Percentiles rank a stretch among this genome's conserved stretches.
phyloP scores from a whole-genome alignment of 2,113 vertebrate genomes.

The Entelurus aequoreus region DNA sequence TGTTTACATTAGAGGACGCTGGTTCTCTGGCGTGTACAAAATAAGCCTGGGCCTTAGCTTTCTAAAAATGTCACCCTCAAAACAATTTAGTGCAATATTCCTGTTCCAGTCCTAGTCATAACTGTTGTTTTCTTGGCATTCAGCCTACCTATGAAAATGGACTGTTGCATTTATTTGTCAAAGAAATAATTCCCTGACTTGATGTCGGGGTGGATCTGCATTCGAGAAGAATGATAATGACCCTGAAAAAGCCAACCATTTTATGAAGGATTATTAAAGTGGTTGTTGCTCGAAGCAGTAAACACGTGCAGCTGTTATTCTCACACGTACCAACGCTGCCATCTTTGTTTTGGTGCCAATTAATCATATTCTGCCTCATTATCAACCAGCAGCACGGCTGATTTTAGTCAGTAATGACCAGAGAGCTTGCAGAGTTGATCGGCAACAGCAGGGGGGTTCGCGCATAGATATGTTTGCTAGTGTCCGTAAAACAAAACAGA shows the following conservation, averaged over 20 bases:
- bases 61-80: too few relatives aligned
- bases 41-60: too few relatives aligned
- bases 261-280: not conserved
- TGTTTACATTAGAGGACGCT: too few relatives aligned
- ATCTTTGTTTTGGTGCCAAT: constrained; percentile 2
- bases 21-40: too few relatives aligned
- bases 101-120: too few relatives aligned
- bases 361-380: not conserved
- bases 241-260: not conserved
- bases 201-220: not conserved
- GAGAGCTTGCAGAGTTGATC: not conserved
- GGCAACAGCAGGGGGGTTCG: not conserved
- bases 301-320: not conserved
- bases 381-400: not conserved
- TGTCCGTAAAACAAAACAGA: not conserved
- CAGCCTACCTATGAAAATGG: too few relatives aligned
- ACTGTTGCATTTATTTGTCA: too few relatives aligned
- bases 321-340: not conserved
- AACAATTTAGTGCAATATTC: too few relatives aligned
- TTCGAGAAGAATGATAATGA: not conserved
- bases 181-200: not conserved
- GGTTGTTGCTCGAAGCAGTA: not conserved
- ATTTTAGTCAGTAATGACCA: not conserved
- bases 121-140: too few relatives aligned
- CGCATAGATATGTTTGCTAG: not conserved